These are phyloP conservation scores for Halictus ligatus DNA, from an alignment of 2,888 invertebrate species.

Conservation along the genomic window DNA sequence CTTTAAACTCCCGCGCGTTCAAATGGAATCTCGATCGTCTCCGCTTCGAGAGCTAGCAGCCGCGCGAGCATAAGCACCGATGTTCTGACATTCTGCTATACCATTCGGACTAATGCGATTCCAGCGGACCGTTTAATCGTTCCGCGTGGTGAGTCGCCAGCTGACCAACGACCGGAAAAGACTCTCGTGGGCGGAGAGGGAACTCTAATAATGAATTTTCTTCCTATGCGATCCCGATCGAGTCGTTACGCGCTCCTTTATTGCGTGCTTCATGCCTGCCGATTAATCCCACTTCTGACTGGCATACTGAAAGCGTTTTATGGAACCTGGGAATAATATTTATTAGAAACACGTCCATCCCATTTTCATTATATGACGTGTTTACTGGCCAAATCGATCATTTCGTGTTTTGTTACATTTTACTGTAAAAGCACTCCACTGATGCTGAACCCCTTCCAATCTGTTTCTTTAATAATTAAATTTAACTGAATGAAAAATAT, in stretches of 20 bases:
- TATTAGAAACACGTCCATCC: background rate
- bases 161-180: constrained; percentile 57
- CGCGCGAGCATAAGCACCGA: background rate
- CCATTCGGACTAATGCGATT: constrained; percentile 43
- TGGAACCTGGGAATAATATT: background rate
- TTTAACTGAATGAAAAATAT: no score
- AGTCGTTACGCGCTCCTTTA: background rate
- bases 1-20: background rate
- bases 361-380: background rate
- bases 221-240: constrained; percentile 6
- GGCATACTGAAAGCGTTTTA: background rate
- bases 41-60: background rate
- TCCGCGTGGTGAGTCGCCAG: constrained; percentile 52
- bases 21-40: background rate
- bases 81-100: constrained; percentile 49
- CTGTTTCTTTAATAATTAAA: background rate
- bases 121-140: constrained; percentile 54
- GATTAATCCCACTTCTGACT: background rate
- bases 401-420: background rate
- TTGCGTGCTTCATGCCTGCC: background rate
- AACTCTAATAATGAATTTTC: constrained; percentile 30
- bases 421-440: background rate
- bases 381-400: background rate
- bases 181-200: constrained; percentile 35
- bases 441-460: no score